Base-by-base conservation (phyloP, 2,797 vertebrate species). In the Sarcoramphus papa region DNA sequence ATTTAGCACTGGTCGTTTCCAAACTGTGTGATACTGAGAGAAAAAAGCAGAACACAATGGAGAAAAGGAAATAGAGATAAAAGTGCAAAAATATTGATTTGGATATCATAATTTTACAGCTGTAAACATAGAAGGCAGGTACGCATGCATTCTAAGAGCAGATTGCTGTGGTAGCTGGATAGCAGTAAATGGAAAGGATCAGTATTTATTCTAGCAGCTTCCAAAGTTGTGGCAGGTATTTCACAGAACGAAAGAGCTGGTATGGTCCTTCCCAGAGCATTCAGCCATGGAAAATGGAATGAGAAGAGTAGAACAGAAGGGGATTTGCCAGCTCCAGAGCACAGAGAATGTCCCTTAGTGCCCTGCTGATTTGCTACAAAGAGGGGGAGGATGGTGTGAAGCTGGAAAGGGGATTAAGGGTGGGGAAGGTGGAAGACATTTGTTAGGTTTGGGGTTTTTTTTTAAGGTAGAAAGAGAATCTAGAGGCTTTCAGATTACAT, bases 331-430 rank as follows among this genome's bases (percentile, higher is more conserved):
- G 21, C 45, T 81, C 20, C 45, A 78, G 41, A 57, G 63, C 60
- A 74, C 56, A 24, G 33, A 48, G 54, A 22, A n/a, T 41, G 33
- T n/a, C 5, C 3, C 19, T 35, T 47, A 43, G n/a, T 41, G 30
- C 27, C 24, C n/a, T 28, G 37, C 23, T 0, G 0, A 21, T 48
- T n/a, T 51, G 6, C 35, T 62, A 47, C 2, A 28, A 40, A 72
- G 62, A 67, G 4, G 7, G 8, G 25, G 41, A 84, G 43, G 22
- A 51, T 19, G 40, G 6, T 5, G 15, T 85, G 47, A 65, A 54
- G 53, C n/a, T 76, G 45, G 64, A 74, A 90, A 56, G 48, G 28
- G 3, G 20, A 57, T 65, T 47, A 62, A 51, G 22, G 9, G 12
- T 75, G 24, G 4, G 12, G 10, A 79, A 74, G 15, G 17, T 53